A percentile compares a stretch with the other conserved stretches of the same genome.
Conservation (phyloP, 2,113 vertebrate genomes). For the Hippolais icterina region DNA sequence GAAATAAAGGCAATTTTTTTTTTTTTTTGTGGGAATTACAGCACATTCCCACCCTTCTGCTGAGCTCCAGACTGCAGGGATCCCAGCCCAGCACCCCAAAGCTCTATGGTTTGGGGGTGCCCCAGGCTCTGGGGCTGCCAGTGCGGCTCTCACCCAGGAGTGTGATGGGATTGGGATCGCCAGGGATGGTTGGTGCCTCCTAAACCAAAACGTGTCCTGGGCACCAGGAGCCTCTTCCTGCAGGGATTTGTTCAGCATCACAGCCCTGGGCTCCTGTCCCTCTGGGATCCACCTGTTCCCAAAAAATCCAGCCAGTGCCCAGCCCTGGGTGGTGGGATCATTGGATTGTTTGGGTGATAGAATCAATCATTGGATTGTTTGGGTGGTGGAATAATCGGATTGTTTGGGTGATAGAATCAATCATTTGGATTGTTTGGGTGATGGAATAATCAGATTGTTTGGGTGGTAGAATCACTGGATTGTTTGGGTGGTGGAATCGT, state of each 20-base stretch:
- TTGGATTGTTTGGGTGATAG: no score
- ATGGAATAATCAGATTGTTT: no score
- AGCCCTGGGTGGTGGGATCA: neutral
- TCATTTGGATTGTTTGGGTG: no score
- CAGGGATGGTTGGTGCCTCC: neutral
- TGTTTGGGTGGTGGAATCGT: no score
- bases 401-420: no score
- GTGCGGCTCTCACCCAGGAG: rapidly evolving
- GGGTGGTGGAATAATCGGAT: no score
- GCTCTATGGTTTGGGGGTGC: rapidly evolving
- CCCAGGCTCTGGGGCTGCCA: rapidly evolving
- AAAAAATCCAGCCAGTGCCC: no score
- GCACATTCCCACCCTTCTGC: neutral
- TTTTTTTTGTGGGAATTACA: rapidly evolving
- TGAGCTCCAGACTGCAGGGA: rapidly evolving
- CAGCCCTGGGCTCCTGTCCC: neutral
- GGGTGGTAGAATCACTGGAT: rapidly evolving
- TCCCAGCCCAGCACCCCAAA: rapidly evolving
- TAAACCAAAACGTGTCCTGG: rapidly evolving
- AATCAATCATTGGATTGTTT: no score
- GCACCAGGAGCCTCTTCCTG: rapidly evolving
- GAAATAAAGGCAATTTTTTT: neutral
- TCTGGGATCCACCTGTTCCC: neutral
- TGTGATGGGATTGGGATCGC: neutral
- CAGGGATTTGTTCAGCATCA: neutral